phyloP scores from a whole-genome alignment of 1,140 invertebrate genomes.

The Conus betulinus region DNA sequence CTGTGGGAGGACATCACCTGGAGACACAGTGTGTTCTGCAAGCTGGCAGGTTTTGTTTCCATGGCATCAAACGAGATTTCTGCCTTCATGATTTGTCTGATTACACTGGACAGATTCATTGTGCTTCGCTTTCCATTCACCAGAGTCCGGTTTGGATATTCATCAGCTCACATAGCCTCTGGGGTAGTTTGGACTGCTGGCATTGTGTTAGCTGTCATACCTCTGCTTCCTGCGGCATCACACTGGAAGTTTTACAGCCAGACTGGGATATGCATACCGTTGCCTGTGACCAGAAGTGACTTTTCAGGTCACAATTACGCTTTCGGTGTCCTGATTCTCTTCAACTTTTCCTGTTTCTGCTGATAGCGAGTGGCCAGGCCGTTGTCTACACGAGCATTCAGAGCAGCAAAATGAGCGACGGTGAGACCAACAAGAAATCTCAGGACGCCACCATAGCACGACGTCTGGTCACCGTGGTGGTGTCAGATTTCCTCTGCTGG shows the following conservation, averaged over 20 bases:
- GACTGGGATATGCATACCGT: conserved; percentile 47
- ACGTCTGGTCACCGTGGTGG: conserved; percentile 20
- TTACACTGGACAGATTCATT: conserved; percentile 56
- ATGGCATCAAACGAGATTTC: conserved; percentile 55
- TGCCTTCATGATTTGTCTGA: conserved; percentile 54
- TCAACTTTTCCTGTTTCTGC: conserved; percentile 44
- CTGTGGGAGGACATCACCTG: conserved; percentile 48
- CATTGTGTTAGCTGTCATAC: conserved; percentile 37
- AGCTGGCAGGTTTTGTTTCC: conserved; percentile 60
- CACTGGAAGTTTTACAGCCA: conserved; percentile 37
- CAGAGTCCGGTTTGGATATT: conserved; percentile 20
- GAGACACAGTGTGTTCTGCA: conserved; percentile 50
- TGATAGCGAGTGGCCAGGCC: conserved; percentile 44
- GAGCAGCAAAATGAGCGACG: background rate
- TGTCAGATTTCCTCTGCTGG: conserved; percentile 43
- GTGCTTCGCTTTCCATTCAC: conserved; percentile 55
- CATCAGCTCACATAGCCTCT: conserved; percentile 16
- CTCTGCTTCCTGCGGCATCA: background rate
- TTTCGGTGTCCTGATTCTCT: conserved; percentile 39
- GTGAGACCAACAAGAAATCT: background rate
- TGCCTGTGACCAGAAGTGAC: conserved; percentile 43
- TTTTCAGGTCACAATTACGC: conserved; percentile 44
- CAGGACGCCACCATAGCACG: conserved; percentile 26
- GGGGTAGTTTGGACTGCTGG: conserved; percentile 33
- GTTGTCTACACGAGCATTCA: conserved; percentile 39